Base-by-base conservation (phyloP, 2,888 invertebrate genomes). In the Leptopterna dolabrata region DNA sequence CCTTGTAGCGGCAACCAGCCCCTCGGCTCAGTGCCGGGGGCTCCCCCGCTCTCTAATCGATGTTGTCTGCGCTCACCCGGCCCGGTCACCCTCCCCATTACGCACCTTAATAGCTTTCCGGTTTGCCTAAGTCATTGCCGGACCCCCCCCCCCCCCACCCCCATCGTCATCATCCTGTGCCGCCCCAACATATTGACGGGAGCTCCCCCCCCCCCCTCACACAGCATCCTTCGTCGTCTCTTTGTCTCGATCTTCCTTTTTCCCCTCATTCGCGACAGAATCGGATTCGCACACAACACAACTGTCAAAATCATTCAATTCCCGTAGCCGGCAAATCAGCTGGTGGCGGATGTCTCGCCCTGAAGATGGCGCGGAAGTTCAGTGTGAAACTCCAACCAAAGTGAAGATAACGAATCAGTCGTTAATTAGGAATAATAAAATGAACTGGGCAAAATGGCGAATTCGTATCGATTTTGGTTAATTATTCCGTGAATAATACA, bases 31-130 rank as follows among this genome's bases (percentile, higher is more conserved):
- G 81, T 24, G 27, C 30, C 29, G 76, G 55, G 41, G 73, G 78
- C 45, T 78, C 45, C 78, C 78, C 78, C 78, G 78, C 73, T 87
- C 80, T 86, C 88, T 88, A 88, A 88, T 88, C 88, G 88, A 88
- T 88, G 88, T 87, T 88, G 88, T 87, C 88, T 88, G 88, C 88
- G 88, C 88, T 86, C 87, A 86, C 80, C 82, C 87, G 87, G 88
- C 89, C 88, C 89, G 89, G 89, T 89, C 89, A 88, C 88, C 89
- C 86, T 86, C 93, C 93, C 94, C 94, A 94, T 95, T 95, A 95
- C 95, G 95, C 95, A 95, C 94, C 94, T 95, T 95, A 95, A 95
- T 95, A 94, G 94, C 93, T 91, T 92, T 91, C 92, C 92, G 92
- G 91, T 92, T 91, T 92, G 92, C 92, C 92, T 89, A 90, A 90